Evolutionary conservation across 1,140 invertebrate species (phyloP).

Genomic region (Neodiprion fabricii): DNA sequence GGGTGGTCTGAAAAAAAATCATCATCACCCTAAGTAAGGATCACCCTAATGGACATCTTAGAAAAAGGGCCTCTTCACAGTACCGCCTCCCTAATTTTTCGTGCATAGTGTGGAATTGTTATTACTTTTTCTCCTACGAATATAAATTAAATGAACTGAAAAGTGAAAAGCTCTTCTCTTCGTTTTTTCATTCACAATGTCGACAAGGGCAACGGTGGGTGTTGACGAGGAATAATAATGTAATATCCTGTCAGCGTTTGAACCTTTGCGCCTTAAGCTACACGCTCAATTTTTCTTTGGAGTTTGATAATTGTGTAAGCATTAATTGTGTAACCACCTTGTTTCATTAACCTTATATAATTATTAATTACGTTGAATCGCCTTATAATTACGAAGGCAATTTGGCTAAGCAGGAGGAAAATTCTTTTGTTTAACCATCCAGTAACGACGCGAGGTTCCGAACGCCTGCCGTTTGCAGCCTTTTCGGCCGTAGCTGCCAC

Average conservation of each 20-base stretch:
- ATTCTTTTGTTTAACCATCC: neutral
- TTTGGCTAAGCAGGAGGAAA: neutral
- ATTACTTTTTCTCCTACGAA: too few species aligned
- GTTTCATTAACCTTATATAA: neutral
- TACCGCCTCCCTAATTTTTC: too few species aligned
- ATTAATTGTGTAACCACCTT: neutral
- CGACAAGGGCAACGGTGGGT: too few species aligned
- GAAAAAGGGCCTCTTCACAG: too few species aligned
- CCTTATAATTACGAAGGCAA: neutral
- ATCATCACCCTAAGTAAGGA: too few species aligned
- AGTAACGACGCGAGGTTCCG: neutral
- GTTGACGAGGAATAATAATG: neutral
- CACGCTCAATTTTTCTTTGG: neutral
- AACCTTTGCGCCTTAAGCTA: neutral
- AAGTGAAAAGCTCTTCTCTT: too few species aligned
- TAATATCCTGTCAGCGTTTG: neutral
- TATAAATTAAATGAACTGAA: too few species aligned
- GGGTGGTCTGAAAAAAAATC: too few species aligned
- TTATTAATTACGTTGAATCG: neutral
- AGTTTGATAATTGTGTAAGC: neutral
- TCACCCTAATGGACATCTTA: too few species aligned
- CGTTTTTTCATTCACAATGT: too few species aligned
- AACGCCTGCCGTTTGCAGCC: neutral
- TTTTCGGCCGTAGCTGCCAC: neutral
- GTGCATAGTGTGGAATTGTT: too few species aligned